Evolutionary conservation across 2,797 vertebrate genomes (phyloP), one percentile per base, ranked within the genome.

Genomic region (Fringilla coelebs): DNA sequence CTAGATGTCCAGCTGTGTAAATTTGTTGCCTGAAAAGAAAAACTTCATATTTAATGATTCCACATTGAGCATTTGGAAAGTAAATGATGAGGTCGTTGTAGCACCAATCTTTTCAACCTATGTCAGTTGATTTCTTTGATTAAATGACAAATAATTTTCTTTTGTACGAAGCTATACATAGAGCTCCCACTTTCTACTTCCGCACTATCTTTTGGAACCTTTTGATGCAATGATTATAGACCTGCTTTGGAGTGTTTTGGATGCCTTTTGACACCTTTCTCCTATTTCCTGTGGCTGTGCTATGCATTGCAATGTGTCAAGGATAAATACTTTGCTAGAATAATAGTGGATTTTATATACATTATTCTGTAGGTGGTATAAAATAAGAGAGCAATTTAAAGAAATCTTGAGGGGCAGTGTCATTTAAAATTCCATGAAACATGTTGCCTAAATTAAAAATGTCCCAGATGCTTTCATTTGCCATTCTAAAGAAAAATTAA

Each of bases 361-460:
- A 14, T 80, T 73, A 72, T 84, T 77, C 34, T 55, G 24, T 68
- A 46, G 5, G 4, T 26, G 2, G 8, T 45, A 34, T 60, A 55
- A 74, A 93, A 92, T 45, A 43, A 10, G 3, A 28, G 60, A 61
- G 25, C 7, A 25, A 74, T 70, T 67, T 93, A 87, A 95, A 95
- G 62, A 70, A 45, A 68, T 70, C 29, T 82, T 62, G 45, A 79
- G 43, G 55, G 60, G 5, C 34, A 85, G 25, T 8, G 24, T 25
- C 60, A 88, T 82, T 94, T 85, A 94, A 90, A 67, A 62, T 51
- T 72, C 60, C 52, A 51, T 87, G 43, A 94, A 96, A 81, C 11
- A 10, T 6, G 9, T 31, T 2, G 1, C 17, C 40, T 17, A 34
- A 29, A 14, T 46, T 1, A 80, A 31, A 66, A 40, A 26, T 25